Conservation (phyloP, 2,797 vertebrate genomes). For the Rhynchonycteris naso region DNA sequence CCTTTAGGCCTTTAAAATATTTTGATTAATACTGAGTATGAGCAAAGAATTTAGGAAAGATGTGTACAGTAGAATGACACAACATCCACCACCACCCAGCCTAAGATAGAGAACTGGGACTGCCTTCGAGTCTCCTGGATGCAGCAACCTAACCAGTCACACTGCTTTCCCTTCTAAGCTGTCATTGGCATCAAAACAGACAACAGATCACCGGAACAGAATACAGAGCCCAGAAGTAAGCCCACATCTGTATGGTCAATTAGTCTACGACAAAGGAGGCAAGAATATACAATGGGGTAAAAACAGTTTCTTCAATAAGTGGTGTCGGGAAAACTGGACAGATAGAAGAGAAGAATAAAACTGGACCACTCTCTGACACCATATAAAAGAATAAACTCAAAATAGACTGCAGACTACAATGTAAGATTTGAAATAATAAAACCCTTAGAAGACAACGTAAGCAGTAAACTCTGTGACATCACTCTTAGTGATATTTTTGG, state of each 20-base stretch:
- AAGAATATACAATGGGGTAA: too few species aligned
- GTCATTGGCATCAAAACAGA: too few species aligned
- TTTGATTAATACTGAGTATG: background rate
- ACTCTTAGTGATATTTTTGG: background rate
- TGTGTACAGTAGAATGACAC: background rate
- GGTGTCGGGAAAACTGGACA: background rate
- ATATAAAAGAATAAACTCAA: background rate
- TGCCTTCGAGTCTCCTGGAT: background rate
- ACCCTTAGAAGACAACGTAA: background rate
- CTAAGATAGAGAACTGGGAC: background rate
- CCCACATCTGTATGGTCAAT: rapidly evolving
- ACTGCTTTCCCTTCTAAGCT: background rate
- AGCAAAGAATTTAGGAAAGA: background rate
- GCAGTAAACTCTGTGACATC: background rate
- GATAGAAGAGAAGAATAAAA: background rate
- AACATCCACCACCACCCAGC: background rate
- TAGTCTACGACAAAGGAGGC: background rate
- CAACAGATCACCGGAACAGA: too few species aligned
- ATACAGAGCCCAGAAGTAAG: background rate
- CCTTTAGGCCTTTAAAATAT: conserved; percentile 24
- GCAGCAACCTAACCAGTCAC: background rate
- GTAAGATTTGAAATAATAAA: background rate
- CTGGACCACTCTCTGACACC: background rate
- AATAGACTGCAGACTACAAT: background rate
- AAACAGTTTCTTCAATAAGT: background rate